Percentiles rank a stretch among this genome's conserved stretches.
phyloP scores from a whole-genome alignment of 2,113 vertebrate genomes.

The Nesogale talazaci region DNA sequence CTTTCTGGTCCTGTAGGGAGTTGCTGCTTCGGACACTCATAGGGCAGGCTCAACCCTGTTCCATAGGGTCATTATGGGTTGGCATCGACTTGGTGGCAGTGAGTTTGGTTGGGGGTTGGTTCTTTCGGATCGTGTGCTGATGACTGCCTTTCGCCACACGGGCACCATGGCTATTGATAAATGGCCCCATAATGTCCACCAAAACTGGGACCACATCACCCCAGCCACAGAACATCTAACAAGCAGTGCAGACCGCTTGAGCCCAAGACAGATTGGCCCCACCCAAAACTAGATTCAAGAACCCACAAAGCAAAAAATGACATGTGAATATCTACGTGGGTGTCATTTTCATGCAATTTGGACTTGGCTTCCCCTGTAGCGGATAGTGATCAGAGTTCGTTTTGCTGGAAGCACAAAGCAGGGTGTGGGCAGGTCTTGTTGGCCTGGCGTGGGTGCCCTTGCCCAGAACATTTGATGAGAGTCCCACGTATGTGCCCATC shows the following conservation, averaged over 20 bases:
- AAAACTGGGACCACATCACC: rapidly evolving
- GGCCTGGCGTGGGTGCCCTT: rapidly evolving
- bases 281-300: neutral
- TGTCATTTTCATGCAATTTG: rapidly evolving
- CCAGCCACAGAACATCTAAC: neutral
- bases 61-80: too few relatives aligned
- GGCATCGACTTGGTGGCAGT: too few relatives aligned
- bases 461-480: rapidly evolving
- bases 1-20: too few relatives aligned
- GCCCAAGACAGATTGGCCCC: neutral
- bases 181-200: rapidly evolving
- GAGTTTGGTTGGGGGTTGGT: too few relatives aligned
- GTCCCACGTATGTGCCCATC: rapidly evolving
- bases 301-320: too few relatives aligned
- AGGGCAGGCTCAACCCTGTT: too few relatives aligned
- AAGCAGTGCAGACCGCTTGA: neutral
- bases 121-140: neutral
- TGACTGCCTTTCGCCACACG: neutral
- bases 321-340: rapidly evolving
- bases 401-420: rapidly evolving
- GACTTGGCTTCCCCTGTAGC: neutral
- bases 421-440: rapidly evolving
- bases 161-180: rapidly evolving
- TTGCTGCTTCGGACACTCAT: too few relatives aligned
- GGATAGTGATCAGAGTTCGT: rapidly evolving